Conservation (phyloP, 2,888 invertebrate genomes). For the Acanthopleura granulata region DNA sequence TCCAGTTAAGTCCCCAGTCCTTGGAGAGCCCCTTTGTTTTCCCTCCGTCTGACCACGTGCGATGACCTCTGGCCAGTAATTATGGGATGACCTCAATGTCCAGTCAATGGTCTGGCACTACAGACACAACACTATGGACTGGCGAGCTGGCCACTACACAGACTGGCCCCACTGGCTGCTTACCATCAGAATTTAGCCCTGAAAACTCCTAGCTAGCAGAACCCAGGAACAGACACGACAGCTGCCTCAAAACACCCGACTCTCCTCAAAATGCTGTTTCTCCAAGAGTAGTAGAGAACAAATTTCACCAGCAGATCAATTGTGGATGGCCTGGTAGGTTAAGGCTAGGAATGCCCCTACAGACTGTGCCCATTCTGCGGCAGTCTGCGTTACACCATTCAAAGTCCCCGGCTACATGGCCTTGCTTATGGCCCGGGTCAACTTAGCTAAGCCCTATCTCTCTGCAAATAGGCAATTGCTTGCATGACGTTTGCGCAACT, state of each 20-base stretch:
- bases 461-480: conserved; percentile 12
- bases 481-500: conserved; percentile 17
- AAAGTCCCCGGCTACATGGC: not conserved
- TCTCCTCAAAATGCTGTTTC: too few relatives aligned
- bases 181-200: too few relatives aligned
- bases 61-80: too few relatives aligned
- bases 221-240: too few relatives aligned
- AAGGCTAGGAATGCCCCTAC: not conserved
- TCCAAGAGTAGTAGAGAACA: not conserved
- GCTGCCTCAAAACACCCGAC: too few relatives aligned
- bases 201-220: too few relatives aligned
- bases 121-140: not conserved
- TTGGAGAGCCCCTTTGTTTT: too few relatives aligned
- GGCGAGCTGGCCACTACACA: too few relatives aligned
- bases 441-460: conserved; percentile 15
- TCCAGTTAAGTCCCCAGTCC: too few relatives aligned
- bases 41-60: too few relatives aligned
- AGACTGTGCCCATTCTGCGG: not conserved
- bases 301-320: conserved; percentile 1
- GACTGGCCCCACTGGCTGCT: too few relatives aligned
- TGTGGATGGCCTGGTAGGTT: not conserved
- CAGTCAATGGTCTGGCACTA: not conserved
- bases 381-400: not conserved
- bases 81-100: not conserved
- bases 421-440: conserved; percentile 3